These are phyloP conservation scores for Gymnobelideus leadbeateri DNA, from an alignment of 2,113 vertebrate species.

Conservation along the genomic window DNA sequence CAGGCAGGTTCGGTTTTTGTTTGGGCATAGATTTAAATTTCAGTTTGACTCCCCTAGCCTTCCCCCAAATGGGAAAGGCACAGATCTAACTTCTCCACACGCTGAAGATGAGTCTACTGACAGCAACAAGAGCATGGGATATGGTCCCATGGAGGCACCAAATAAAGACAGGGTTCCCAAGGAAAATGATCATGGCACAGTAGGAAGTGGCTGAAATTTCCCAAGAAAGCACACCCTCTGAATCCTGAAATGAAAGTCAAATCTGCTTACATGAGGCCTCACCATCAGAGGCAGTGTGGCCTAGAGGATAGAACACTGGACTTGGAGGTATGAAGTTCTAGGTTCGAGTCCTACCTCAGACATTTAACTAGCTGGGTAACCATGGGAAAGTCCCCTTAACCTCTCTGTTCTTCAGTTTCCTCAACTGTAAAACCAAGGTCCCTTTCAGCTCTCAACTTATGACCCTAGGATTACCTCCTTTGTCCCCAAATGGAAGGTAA, in stretches of 20 bases:
- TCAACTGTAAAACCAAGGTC: neutral
- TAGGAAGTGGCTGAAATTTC: neutral
- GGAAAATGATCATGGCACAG: neutral
- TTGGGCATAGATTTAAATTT: neutral
- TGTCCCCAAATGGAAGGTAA: neutral
- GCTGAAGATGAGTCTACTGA: neutral
- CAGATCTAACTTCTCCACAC: neutral
- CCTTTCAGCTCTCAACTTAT: neutral
- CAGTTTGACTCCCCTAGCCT: neutral
- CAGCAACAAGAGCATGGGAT: neutral
- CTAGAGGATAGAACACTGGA: neutral
- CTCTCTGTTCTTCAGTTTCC: neutral
- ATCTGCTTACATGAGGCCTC: neutral
- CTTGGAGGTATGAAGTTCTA: neutral
- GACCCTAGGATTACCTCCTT: neutral
- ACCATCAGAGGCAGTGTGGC: neutral
- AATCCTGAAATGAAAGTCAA: neutral
- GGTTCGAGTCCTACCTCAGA: neutral
- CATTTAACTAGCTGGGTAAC: neutral
- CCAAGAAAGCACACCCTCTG: neutral
- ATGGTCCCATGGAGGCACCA: neutral
- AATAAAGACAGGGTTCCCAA: neutral
- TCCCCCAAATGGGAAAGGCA: neutral
- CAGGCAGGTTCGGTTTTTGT: neutral
- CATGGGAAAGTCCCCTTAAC: neutral